Evolutionary conservation across 2,888 invertebrate species (phyloP).

Genomic region (Poecilobothrus nobilitatus): DNA sequence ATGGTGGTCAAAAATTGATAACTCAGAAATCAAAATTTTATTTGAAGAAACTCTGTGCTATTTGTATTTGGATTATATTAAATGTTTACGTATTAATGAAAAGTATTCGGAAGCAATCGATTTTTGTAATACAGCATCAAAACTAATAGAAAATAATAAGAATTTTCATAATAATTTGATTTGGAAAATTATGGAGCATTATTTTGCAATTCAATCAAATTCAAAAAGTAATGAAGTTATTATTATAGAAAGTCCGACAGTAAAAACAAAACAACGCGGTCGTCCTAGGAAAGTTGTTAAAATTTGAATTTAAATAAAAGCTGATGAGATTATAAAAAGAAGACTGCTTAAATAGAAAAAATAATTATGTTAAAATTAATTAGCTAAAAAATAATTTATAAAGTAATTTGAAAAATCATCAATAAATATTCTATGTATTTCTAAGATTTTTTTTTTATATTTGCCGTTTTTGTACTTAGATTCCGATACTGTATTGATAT

Average conservation of each 20-base stretch:
- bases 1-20: conserved; percentile 26
- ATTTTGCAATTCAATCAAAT: neutral
- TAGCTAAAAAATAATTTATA: no score
- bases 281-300: neutral
- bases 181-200: conserved; percentile 1
- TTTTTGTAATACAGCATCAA: conserved; percentile 19
- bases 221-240: neutral
- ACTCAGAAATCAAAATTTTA: conserved; percentile 18
- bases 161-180: neutral
- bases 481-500: no score
- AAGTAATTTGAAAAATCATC: no score
- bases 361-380: no score
- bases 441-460: no score
- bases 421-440: no score
- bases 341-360: no score
- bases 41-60: conserved; percentile 21
- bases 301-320: no score
- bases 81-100: conserved; percentile 30
- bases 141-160: conserved; percentile 19
- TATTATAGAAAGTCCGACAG: neutral
- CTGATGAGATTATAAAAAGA: no score
- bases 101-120: conserved; percentile 28
- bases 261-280: neutral
- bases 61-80: conserved; percentile 30
- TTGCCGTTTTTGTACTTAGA: no score